phyloP scores from a whole-genome alignment of 2,797 vertebrate species.

The Urocyon cinereoargenteus region DNA sequence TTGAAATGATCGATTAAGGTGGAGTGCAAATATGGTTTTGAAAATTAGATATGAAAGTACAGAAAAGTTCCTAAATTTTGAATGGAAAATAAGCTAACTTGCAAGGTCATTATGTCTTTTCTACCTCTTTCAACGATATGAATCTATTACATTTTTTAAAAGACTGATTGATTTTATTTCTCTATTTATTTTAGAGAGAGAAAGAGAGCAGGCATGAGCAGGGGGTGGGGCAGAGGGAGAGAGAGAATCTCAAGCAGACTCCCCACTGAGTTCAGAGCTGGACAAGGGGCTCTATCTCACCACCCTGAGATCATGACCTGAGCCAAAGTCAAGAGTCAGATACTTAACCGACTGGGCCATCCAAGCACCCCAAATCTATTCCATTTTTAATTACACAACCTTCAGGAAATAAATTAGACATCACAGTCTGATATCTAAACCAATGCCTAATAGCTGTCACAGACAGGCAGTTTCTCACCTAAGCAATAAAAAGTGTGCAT shows the following conservation, averaged over 20 bases:
- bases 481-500: background rate
- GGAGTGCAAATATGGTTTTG: slow-evolving; percentile 54
- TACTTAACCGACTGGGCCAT: background rate
- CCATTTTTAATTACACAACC: background rate
- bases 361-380: background rate
- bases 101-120: background rate
- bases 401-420: slow-evolving; percentile 31
- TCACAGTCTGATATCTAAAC: background rate
- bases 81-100: slow-evolving; percentile 41
- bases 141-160: slow-evolving; percentile 14
- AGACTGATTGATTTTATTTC: background rate
- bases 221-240: background rate
- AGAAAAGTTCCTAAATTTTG: slow-evolving; percentile 48
- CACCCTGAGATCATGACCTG: background rate
- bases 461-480: background rate
- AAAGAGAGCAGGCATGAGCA: background rate
- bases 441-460: background rate
- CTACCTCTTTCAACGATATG: slow-evolving; percentile 4
- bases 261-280: background rate
- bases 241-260: background rate
- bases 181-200: background rate
- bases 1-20: slow-evolving; percentile 67
- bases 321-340: background rate
- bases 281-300: background rate
- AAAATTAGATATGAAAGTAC: slow-evolving; percentile 58